Evolutionary conservation across 1,140 invertebrate species (phyloP).

Genomic region (Pseudomyrmex concolor): DNA sequence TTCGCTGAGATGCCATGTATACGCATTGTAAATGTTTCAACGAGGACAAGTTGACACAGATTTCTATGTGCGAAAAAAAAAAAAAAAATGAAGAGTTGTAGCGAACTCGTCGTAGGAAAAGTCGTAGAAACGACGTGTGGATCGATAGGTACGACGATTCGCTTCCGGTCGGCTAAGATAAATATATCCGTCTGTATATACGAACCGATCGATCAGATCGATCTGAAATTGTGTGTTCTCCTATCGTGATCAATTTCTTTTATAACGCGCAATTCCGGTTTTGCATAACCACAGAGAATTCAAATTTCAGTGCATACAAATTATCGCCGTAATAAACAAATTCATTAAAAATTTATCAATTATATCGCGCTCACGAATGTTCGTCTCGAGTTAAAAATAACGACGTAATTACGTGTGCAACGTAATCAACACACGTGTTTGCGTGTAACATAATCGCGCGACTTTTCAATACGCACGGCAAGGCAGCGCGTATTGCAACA

Average conservation of each 20-base stretch:
- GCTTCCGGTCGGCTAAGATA: conserved; percentile 1
- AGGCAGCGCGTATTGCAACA: not conserved
- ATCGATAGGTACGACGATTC: conserved; percentile 54
- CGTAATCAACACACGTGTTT: conserved; percentile 29
- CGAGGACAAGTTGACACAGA: conserved; percentile 50
- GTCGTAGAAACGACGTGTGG: not conserved
- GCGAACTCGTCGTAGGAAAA: not conserved
- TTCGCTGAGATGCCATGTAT: not conserved
- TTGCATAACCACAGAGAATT: no score
- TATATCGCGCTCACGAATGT: not conserved
- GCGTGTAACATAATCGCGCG: conserved; percentile 43
- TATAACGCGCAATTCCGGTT: no score
- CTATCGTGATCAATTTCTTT: no score
- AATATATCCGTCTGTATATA: not conserved
- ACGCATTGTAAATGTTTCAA: conserved; percentile 42
- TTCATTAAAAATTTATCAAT: not conserved
- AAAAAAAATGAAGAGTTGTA: conserved; percentile 13
- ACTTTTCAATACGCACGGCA: conserved; percentile 42
- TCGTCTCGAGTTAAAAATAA: conserved; percentile 25
- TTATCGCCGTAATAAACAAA: not conserved
- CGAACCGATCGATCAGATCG: not conserved
- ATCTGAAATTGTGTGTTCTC: not conserved
- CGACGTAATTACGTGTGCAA: conserved; percentile 20
- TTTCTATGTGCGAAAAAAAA: conserved; percentile 5
- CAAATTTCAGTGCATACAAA: no score